phyloP scores from a whole-genome alignment of 2,888 invertebrate species.

The Ormyrus rosae region DNA sequence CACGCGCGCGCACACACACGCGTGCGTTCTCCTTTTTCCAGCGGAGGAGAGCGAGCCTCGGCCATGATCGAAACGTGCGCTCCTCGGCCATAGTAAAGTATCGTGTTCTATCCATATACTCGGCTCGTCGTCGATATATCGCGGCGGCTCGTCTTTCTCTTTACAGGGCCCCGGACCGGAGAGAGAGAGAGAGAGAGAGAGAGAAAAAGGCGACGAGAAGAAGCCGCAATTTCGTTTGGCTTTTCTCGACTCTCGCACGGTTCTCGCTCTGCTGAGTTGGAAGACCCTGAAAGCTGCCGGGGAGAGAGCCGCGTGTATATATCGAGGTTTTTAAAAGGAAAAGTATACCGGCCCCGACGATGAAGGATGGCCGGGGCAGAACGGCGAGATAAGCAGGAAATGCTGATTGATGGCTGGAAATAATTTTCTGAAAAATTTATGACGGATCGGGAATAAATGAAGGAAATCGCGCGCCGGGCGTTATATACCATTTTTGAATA shows the following conservation, averaged over 20 bases:
- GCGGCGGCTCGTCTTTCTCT: slow-evolving; percentile 45
- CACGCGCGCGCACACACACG: not conserved
- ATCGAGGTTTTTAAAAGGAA: slow-evolving; percentile 30
- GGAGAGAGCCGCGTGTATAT: not conserved
- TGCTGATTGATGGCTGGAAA: slow-evolving; percentile 48
- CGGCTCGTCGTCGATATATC: slow-evolving; percentile 22
- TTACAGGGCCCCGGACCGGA: too few species aligned
- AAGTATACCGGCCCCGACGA: not conserved
- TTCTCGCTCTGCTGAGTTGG: not conserved
- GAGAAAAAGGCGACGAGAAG: not conserved
- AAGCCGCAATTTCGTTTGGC: slow-evolving; percentile 51
- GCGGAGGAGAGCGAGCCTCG: not conserved
- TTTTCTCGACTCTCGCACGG: slow-evolving; percentile 36
- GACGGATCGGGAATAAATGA: slow-evolving; percentile 11
- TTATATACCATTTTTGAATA: slow-evolving; percentile 20
- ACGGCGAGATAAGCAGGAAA: slow-evolving; percentile 26
- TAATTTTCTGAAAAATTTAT: slow-evolving; percentile 53
- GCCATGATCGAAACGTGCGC: slow-evolving; percentile 25
- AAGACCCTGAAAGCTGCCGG: slow-evolving; percentile 20
- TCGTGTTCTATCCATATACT: slow-evolving; percentile 31
- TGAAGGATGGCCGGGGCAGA: not conserved
- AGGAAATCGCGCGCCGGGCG: slow-evolving; percentile 8
- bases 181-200: not conserved
- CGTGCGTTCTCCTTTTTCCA: slow-evolving; percentile 3
- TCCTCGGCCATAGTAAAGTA: slow-evolving; percentile 9